Evolutionary conservation across 1,140 invertebrate species (phyloP), one percentile per base, ranked within the genome.

Genomic region (Nephila pilipes): DNA sequence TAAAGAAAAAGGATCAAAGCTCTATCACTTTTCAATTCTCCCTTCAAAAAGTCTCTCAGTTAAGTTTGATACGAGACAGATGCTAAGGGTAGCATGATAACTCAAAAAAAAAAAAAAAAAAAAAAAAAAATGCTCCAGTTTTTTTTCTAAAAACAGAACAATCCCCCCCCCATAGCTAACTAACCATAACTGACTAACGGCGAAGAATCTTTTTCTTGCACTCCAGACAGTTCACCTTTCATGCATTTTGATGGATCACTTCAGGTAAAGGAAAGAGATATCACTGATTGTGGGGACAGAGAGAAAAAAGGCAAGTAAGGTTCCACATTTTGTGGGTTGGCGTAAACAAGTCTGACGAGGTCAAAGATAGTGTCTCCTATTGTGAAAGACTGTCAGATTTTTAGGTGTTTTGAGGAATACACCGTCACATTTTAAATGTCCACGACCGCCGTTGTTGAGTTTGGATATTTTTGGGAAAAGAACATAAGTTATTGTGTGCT

Each of bases 281-380:
- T 75, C 69, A 32, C 32, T 36, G 69, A 75, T 75, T 32, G 16
- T 18, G 69, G 69, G 29, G 29, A 32, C 69, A 18, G 10, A 20
- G 14, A 75, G 10, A 36, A 32, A 36, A 18, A n/a, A 81, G 54
- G 5, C 20, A 10, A 20, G 29, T 29, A 14, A 16, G 20, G 36
- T 6, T 54, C 80, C n/a, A 22, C 14, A 81, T 54, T 46, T 55
- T 81, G 80, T 25, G 0, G 4, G 38, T 10, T 81, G 46, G 80
- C 38, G 80, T 81, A 81, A 81, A 81, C 80, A 81, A 81, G 80
- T 54, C 38, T 8, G 38, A 54, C 80, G 46, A n/a, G 80, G 80
- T 81, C 46, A 81, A 29, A 81, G 80, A 81, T 81, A 81, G 80
- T 81, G 80, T 46, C 38, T n/a, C 80, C 12, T n/a, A 14, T 54